Evolutionary conservation across 1,140 invertebrate species (phyloP), one percentile per base, ranked within the genome.

Genomic region (Rhagoletis zephyria): DNA sequence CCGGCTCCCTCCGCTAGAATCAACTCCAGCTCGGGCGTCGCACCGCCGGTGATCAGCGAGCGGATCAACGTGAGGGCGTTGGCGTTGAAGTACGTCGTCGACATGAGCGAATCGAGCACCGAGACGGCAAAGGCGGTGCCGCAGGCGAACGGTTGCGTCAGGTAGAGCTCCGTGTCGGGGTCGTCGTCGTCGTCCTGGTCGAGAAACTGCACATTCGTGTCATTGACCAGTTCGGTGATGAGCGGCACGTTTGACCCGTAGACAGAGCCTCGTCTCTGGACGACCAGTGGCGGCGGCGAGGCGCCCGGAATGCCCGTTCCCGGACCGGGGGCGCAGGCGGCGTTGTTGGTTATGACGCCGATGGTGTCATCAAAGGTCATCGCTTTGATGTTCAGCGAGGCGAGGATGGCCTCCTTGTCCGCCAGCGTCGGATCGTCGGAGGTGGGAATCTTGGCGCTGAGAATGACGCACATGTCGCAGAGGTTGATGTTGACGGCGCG

Each of bases 111-210:
- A 94, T 99, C 99, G 89, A 99, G 95, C 88, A 99, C 99, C 94
- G 98, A 99, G 94, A 99, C 98, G 91, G 99, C 99, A 94, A 99
- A 99, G 90, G 99, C 99, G 91, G 98, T 99, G 89, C 99, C 99
- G 94, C 99, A 99, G 90, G 99, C 99, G 94, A 99, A 99, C 65
- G 99, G 99, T 94, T 99, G 99, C 88, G 99, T 99, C 92, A 99
- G 96, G 95, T 99, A 99, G 92, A 99, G 95, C 94, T 99, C 98
- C 88, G 98, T 99, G 93, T 99, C 98, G 85, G 99, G 98, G 94
- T 99, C 99, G 93, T 99, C 99, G 91, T 99, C 99, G 94, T 99
- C 98, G 94, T 99, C 99, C 95, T 99, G 99, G 94, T 99, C 99
- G 93, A 99, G 95, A 94, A 99, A 99, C 95, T 99, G 99, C 87